Conservation (phyloP, 2,113 vertebrate genomes). For the Chaetura pelagica region DNA sequence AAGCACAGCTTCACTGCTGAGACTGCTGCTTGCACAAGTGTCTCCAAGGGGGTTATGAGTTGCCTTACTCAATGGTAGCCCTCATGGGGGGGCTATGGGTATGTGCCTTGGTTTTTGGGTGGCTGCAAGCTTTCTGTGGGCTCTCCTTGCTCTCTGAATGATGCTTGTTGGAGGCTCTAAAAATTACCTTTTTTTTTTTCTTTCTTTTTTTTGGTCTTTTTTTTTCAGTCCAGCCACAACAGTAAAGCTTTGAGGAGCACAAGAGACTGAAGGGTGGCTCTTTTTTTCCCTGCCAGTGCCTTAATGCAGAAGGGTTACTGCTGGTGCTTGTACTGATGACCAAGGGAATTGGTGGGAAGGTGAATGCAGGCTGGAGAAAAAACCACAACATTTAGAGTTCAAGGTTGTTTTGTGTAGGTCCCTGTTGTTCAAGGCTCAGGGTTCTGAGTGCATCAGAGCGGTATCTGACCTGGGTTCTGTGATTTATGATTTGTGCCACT, state of each 20-base stretch:
- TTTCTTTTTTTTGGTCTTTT: no score
- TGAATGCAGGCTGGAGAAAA: not conserved
- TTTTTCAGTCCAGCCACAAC: not conserved
- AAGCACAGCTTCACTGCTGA: not conserved
- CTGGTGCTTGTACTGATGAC: not conserved
- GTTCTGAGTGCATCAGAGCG: not conserved
- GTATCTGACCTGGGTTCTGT: not conserved
- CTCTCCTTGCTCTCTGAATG: fast-evolving
- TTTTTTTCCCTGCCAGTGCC: not conserved
- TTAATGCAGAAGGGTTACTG: not conserved
- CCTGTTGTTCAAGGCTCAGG: not conserved
- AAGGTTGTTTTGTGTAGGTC: not conserved
- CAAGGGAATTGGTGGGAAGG: not conserved
- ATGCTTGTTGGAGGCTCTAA: not conserved
- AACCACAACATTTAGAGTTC: not conserved
- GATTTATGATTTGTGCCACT: not conserved
- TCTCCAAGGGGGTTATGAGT: not conserved
- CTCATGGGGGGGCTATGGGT: not conserved
- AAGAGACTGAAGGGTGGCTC: not conserved
- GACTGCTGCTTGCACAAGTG: not conserved
- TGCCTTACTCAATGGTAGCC: not conserved
- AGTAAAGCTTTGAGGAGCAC: not conserved
- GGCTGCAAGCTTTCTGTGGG: not conserved
- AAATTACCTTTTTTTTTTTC: not conserved
- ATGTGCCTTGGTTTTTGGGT: not conserved